These are phyloP conservation scores for Galago senegalensis DNA, from an alignment of 2,797 vertebrate species.

Conservation along the genomic window DNA sequence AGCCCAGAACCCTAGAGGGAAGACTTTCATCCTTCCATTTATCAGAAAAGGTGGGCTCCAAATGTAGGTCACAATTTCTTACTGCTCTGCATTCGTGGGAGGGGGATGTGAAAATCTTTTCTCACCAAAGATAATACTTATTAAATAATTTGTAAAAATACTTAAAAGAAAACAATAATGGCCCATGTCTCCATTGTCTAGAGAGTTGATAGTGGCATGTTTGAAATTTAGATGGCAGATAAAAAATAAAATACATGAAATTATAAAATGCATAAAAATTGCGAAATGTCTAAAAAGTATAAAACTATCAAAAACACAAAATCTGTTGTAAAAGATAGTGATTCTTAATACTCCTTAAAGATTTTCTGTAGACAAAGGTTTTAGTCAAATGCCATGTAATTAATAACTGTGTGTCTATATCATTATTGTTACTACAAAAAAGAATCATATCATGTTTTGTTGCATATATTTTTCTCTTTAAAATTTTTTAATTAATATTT, in stretches of 20 bases:
- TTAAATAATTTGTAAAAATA: background rate
- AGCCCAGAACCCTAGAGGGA: background rate
- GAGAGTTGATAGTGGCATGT: background rate
- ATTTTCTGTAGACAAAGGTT: background rate
- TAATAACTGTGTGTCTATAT: background rate
- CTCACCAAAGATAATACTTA: background rate
- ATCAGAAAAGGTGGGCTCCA: too few species aligned
- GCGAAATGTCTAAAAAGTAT: background rate
- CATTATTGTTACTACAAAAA: background rate
- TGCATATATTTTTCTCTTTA: background rate
- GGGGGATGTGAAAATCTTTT: background rate
- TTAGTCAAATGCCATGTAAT: background rate
- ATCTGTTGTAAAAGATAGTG: background rate
- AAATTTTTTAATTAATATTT: background rate
- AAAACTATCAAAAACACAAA: background rate
- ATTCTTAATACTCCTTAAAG: background rate
- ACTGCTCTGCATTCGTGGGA: background rate
- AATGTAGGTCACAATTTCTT: background rate
- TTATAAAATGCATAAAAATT: background rate
- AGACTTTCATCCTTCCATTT: fast-evolving
- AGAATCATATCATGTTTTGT: background rate
- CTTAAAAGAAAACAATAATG: background rate
- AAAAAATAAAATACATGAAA: background rate
- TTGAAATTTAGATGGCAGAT: background rate
- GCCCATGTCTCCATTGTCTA: background rate